A percentile compares a stretch with the other conserved stretches of the same genome.
Evolutionary conservation across 2,888 invertebrate genomes (phyloP).

Genomic region (Panorpa germanica): DNA sequence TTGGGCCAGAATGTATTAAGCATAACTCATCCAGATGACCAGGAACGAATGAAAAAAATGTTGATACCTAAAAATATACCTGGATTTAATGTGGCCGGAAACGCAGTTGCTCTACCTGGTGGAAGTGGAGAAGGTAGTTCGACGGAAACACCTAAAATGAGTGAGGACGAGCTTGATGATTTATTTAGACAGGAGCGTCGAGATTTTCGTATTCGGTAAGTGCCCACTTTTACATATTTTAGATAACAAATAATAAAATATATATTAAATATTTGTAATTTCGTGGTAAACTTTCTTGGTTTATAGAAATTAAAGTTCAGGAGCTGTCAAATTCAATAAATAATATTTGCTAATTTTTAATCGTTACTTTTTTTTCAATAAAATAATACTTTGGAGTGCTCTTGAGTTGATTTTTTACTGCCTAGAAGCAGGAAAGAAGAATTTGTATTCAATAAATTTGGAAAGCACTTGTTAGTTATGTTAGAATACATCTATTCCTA

Average conservation of each 20-base stretch:
- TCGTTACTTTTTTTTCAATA: too few relatives aligned
- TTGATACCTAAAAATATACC: conserved; percentile 31
- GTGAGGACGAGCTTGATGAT: conserved; percentile 21
- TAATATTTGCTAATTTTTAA: too few relatives aligned
- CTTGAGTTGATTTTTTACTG: too few relatives aligned
- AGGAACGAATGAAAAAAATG: conserved; percentile 46
- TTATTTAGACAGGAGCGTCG: conserved; percentile 28
- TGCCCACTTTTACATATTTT: conserved; percentile 5
- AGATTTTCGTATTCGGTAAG: conserved; percentile 31
- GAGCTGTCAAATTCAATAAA: too few relatives aligned
- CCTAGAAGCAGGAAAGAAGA: too few relatives aligned
- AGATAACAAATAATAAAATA: conserved; percentile 2
- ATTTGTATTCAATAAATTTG: too few relatives aligned
- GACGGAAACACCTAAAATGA: conserved; percentile 23
- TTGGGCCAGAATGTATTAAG: conserved; percentile 65
- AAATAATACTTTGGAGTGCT: too few relatives aligned
- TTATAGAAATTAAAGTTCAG: too few relatives aligned
- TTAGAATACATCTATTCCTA: too few relatives aligned
- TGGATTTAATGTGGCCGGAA: conserved; percentile 20
- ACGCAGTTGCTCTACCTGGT: conserved; percentile 25
- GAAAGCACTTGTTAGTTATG: too few relatives aligned
- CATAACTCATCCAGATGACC: conserved; percentile 65
- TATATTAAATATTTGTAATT: conserved; percentile 5
- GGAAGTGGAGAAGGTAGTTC: conserved; percentile 31
- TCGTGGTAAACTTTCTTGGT: conserved; percentile 3